A percentile compares a stretch with the other conserved stretches of the same genome.
phyloP scores from a whole-genome alignment of 2,888 invertebrate species.

The Temnothorax ravouxi region DNA sequence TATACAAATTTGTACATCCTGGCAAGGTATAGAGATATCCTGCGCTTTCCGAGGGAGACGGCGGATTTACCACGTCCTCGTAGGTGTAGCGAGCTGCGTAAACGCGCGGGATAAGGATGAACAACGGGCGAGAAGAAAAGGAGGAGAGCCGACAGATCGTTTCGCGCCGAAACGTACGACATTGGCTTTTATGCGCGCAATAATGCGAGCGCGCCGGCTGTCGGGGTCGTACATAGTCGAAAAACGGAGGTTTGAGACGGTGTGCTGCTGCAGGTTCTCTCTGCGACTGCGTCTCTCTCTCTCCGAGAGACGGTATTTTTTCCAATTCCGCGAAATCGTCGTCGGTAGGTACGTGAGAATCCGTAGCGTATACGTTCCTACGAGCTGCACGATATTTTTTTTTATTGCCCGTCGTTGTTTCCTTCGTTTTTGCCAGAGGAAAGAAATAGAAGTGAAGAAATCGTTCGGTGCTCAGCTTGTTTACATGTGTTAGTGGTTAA shows the following conservation, averaged over 20 bases:
- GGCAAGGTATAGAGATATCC: not conserved
- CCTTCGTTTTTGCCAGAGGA: not conserved
- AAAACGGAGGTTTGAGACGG: not conserved
- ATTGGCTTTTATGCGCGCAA: conserved; percentile 80
- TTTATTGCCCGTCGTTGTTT: conserved; percentile 65
- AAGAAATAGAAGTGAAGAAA: conserved; percentile 33
- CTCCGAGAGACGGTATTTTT: conserved; percentile 64
- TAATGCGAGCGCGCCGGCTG: conserved; percentile 78
- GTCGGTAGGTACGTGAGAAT: conserved; percentile 41
- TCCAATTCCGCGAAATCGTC: conserved; percentile 66
- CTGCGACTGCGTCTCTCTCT: conserved; percentile 7
- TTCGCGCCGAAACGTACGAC: conserved; percentile 72
- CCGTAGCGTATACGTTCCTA: conserved; percentile 33
- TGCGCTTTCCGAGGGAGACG: not conserved
- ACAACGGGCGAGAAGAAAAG: conserved; percentile 55
- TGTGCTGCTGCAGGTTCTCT: not conserved
- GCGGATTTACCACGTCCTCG: conserved; percentile 20
- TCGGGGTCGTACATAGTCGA: conserved; percentile 60
- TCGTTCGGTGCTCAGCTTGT: not conserved
- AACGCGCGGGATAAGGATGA: conserved; percentile 30
- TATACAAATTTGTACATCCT: conserved; percentile 49
- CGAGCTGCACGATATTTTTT: conserved; percentile 65
- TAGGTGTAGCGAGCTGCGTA: conserved; percentile 59
- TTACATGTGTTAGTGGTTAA: not conserved
- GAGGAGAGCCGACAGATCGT: conserved; percentile 57